A percentile compares a stretch with the other conserved stretches of the same genome.
phyloP scores from a whole-genome alignment of 1,140 invertebrate genomes.

The Metaphire vulgaris region DNA sequence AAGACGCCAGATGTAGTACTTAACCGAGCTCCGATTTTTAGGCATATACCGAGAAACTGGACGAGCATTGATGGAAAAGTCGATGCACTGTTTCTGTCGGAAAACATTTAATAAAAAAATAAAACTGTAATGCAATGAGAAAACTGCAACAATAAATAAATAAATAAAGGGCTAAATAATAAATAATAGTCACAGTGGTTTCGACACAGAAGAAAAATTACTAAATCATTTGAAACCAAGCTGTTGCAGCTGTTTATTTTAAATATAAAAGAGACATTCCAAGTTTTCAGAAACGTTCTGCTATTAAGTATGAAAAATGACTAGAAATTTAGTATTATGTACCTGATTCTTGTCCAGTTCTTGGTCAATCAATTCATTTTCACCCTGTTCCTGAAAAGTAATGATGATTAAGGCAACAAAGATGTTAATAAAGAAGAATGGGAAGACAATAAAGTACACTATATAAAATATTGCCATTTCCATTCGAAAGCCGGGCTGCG shows the following conservation, averaged over 20 bases:
- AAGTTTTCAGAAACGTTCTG: too few species aligned
- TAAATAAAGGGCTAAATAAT: too few species aligned
- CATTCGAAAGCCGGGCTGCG: conserved; percentile 84
- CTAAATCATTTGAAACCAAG: too few species aligned
- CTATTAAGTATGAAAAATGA: too few species aligned
- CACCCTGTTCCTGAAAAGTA: conserved; percentile 95
- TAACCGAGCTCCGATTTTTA: conserved; percentile 90
- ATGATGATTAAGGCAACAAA: conserved; percentile 99
- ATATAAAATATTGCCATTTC: conserved; percentile 99
- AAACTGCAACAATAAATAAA: too few species aligned
- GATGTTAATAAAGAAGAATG: conserved; percentile 99
- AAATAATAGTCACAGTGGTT: too few species aligned
- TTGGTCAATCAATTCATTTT: conserved; percentile 94
- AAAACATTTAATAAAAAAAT: too few species aligned
- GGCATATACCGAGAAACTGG: conserved; percentile 98
- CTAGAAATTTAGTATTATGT: too few species aligned
- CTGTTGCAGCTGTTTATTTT: too few species aligned
- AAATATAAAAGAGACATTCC: too few species aligned
- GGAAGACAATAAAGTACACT: conserved; percentile 99
- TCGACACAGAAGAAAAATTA: too few species aligned
- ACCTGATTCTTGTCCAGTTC: conserved; percentile 99
- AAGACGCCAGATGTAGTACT: conserved; percentile 92
- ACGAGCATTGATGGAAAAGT: conserved; percentile 97
- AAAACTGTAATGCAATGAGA: too few species aligned
- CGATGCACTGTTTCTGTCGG: conserved; percentile 98